Percentiles rank a stretch among this genome's conserved stretches.
Evolutionary conservation across 2,888 invertebrate species (phyloP).

Genomic region (Embidobia sp.): DNA sequence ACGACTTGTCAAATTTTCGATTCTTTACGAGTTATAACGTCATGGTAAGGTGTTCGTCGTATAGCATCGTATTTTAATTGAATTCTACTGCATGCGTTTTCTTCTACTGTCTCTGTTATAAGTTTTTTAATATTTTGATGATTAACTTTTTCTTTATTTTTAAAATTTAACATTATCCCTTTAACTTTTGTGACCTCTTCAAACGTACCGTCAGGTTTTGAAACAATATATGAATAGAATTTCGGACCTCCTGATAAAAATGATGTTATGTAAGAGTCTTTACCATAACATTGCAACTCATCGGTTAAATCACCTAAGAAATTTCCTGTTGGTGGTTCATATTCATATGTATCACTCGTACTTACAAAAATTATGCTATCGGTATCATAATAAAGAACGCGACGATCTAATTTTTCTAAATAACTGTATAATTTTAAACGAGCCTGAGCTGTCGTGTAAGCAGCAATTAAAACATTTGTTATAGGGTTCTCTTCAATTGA

Average conservation of each 20-base stretch:
- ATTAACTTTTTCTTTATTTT: constrained; percentile 3
- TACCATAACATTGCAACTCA: constrained; percentile 17
- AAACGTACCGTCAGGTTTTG: not conserved
- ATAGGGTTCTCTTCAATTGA: not conserved
- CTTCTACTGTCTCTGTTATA: not conserved
- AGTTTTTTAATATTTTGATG: not conserved
- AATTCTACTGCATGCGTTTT: not conserved
- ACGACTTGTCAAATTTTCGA: too few species aligned
- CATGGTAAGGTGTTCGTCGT: not conserved
- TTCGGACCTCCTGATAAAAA: constrained; percentile 23
- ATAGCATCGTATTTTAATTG: not conserved
- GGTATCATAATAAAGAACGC: constrained; percentile 1
- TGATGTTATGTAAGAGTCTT: constrained; percentile 9
- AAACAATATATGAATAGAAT: constrained; percentile 7
- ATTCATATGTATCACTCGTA: not conserved
- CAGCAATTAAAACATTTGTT: constrained; percentile 11
- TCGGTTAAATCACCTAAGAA: constrained; percentile 42
- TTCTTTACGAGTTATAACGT: constrained; percentile 1
- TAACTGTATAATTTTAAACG: constrained; percentile 5
- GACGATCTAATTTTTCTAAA: not conserved
- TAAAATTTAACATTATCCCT: constrained; percentile 23
- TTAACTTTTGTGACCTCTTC: constrained; percentile 28
- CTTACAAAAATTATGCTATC: constrained; percentile 1
- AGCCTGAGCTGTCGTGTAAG: constrained; percentile 2
- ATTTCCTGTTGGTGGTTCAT: not conserved